phyloP scores from a whole-genome alignment of 2,113 vertebrate species.

The Ginglymostoma cirratum region DNA sequence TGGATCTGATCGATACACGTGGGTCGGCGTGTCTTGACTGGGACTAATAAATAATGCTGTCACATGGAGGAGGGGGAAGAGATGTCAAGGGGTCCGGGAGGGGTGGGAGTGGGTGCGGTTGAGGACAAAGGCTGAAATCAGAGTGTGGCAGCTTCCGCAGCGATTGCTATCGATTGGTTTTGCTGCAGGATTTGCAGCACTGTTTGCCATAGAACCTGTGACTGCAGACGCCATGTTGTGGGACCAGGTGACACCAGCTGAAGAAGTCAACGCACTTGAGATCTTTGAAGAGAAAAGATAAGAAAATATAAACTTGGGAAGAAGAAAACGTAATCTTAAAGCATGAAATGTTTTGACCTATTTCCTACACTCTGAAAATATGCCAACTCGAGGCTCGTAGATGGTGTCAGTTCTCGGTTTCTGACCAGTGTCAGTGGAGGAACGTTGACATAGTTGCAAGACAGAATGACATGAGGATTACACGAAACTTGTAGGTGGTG shows the following conservation, averaged over 20 bases:
- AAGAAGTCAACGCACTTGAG: conserved; percentile 78
- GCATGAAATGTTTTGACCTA: not conserved
- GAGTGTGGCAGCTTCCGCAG: not conserved
- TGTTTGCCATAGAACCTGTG: conserved; percentile 94
- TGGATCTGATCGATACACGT: not conserved
- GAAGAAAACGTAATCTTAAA: not conserved
- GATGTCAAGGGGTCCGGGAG: not conserved
- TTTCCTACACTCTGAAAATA: not conserved
- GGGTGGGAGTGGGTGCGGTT: not conserved
- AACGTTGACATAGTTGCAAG: too few relatives aligned
- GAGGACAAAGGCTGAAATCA: not conserved
- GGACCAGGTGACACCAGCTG: conserved; percentile 87
- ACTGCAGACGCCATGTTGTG: conserved; percentile 87
- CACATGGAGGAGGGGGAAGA: not conserved
- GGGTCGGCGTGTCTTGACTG: not conserved
- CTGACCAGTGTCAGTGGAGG: too few relatives aligned
- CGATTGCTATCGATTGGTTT: conserved; percentile 59
- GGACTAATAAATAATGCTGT: not conserved
- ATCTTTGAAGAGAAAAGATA: conserved; percentile 61
- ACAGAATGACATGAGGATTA: too few relatives aligned
- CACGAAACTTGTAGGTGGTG: too few relatives aligned
- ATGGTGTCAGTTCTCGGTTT: too few relatives aligned
- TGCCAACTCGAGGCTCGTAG: not conserved
- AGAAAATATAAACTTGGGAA: not conserved
- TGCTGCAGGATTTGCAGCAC: conserved; percentile 85